These are phyloP conservation scores for Petrocephalus sullivani DNA, from an alignment of 2,797 vertebrate genomes.

Conservation along the genomic window DNA sequence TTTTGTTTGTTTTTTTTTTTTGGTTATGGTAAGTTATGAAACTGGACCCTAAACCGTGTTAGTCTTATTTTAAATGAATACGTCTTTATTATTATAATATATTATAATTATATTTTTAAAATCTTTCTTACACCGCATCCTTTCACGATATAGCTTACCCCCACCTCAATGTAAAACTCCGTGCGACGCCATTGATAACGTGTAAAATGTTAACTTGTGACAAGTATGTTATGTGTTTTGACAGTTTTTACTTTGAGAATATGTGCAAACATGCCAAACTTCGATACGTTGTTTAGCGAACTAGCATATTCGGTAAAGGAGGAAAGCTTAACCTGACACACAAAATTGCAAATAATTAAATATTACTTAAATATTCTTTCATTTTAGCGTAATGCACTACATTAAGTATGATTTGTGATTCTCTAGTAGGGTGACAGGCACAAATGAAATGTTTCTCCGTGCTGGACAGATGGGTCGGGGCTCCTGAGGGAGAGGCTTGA, in stretches of 20 bases:
- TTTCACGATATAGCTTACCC: not conserved
- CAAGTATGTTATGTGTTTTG: not conserved
- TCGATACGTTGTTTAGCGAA: not conserved
- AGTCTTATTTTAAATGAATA: not conserved
- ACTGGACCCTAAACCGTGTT: not conserved
- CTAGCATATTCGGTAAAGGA: not conserved
- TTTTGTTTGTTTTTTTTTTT: not conserved
- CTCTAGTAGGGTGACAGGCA: not conserved
- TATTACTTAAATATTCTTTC: not conserved
- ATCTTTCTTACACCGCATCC: not conserved
- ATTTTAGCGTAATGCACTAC: not conserved
- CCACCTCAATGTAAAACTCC: not conserved
- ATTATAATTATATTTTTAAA: not conserved
- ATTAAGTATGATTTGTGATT: not conserved
- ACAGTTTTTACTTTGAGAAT: not conserved
- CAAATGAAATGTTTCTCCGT: not conserved
- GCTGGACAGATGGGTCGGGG: conserved; percentile 1
- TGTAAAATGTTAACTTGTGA: not conserved
- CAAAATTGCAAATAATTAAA: not conserved
- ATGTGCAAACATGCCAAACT: not conserved
- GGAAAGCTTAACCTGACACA: not conserved
- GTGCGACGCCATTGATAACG: not conserved
- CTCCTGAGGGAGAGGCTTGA: not conserved
- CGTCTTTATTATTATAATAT: not conserved
- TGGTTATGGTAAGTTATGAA: not conserved